A percentile compares a stretch with the other conserved stretches of the same genome.
These are phyloP conservation scores for Chaetodon auriga DNA, from an alignment of 2,113 vertebrate genomes.

Conservation along the genomic window DNA sequence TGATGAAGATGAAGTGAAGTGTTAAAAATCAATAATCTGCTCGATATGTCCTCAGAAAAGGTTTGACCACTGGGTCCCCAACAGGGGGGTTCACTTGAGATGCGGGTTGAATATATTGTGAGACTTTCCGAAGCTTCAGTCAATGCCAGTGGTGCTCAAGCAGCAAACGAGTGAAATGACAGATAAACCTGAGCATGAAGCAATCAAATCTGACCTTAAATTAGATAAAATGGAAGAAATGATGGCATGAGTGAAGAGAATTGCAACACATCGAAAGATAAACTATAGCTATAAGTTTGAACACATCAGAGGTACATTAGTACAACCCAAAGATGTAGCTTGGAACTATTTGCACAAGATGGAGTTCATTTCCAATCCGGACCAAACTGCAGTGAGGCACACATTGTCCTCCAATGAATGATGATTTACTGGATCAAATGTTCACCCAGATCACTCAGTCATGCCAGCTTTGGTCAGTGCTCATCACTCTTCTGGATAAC, in stretches of 20 bases:
- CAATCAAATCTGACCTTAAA: conserved; percentile 39
- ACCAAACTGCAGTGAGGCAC: not conserved
- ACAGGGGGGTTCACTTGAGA: conserved; percentile 53
- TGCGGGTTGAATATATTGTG: conserved; percentile 55
- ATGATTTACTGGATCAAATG: conserved; percentile 13
- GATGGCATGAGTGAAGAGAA: conserved; percentile 4
- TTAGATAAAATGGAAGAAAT: conserved; percentile 9
- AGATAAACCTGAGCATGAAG: conserved; percentile 42
- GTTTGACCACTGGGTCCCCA: conserved; percentile 62
- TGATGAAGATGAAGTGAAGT: conserved; percentile 83
- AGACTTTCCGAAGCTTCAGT: conserved; percentile 56
- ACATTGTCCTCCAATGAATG: conserved; percentile 4
- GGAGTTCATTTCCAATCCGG: conserved; percentile 16
- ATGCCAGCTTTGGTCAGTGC: not conserved
- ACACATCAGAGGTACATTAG: not conserved
- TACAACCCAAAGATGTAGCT: not conserved
- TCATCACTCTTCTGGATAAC: conserved; percentile 16
- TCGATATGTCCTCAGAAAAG: conserved; percentile 72
- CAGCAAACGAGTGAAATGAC: conserved; percentile 48
- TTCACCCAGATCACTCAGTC: not conserved
- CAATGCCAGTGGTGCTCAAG: conserved; percentile 41
- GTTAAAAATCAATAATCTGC: conserved; percentile 82
- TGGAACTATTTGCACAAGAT: not conserved
- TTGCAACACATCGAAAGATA: not conserved
- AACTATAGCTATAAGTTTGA: not conserved